Evolutionary conservation across 2,888 invertebrate genomes (phyloP).

Genomic region (Palloptera scutellata): DNA sequence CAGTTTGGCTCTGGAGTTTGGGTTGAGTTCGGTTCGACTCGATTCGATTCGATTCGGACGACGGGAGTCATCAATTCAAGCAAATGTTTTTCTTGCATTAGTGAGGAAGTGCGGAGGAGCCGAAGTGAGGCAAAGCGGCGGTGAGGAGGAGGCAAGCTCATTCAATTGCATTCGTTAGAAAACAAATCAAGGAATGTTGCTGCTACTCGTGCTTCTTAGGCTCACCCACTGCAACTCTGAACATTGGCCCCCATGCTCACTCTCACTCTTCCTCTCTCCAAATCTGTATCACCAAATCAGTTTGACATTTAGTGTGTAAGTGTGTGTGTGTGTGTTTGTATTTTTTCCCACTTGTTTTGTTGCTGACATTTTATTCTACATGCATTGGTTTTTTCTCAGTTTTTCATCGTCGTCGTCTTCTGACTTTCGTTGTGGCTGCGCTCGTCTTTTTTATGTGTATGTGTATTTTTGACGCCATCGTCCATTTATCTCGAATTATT

Average conservation of each 20-base stretch:
- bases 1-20: constrained; percentile 16
- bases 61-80: constrained; percentile 30
- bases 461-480: constrained; percentile 32
- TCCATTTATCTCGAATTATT: constrained; percentile 37
- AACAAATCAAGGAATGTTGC: too few relatives aligned
- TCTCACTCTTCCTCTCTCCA: too few relatives aligned
- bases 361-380: constrained; percentile 15
- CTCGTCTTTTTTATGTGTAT: constrained; percentile 9
- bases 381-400: too few relatives aligned
- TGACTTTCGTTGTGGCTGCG: too few relatives aligned
- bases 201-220: too few relatives aligned
- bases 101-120: too few relatives aligned
- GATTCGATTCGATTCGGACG: constrained; percentile 14
- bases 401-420: constrained; percentile 8
- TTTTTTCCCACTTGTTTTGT: constrained; percentile 19
- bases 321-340: not conserved
- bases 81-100: constrained; percentile 16
- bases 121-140: too few relatives aligned
- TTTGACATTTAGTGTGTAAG: not conserved
- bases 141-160: too few relatives aligned
- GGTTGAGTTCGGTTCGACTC: constrained; percentile 12
- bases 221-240: too few relatives aligned
- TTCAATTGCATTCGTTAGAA: too few relatives aligned
- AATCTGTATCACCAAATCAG: not conserved
- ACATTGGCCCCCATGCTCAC: too few relatives aligned